Base-by-base conservation (phyloP, 2,113 vertebrate species). In the Neogale vison region DNA sequence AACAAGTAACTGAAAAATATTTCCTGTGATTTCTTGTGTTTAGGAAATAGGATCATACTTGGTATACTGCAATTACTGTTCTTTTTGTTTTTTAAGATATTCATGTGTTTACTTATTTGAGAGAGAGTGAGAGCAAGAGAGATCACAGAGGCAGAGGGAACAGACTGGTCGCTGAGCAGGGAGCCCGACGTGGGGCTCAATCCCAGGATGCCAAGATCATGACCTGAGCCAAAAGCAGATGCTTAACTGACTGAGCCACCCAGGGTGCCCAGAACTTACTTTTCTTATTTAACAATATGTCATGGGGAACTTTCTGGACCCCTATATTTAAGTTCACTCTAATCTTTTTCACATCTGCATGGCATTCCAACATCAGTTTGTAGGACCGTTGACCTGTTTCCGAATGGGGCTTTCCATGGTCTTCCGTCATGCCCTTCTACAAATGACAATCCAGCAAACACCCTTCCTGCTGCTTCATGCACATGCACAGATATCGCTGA, bases 401-500 rank as follows among this genome's bases (percentile, higher is more conserved):
- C 26, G 15, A 24, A 18, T 10, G 67, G 52, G 42, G 14, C 72
- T 65, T 20, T 34, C 34, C 4, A 31, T 47, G 61, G 36, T 4
- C 93, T 82, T 47, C 65, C 23, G 5, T 36, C 45, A 31, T 67
- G 29, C 18, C 15, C 39, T 69, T 76, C 67, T 21, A 65, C 4
- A 47, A 34, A 36, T 3, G 42, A 29, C 42, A 63, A 20, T 3
- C 2, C 42, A 31, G 71, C 1, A 3, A 71, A 36, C 36, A 24
- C 14, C 74, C 15, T 45, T 72, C 20, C 96, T 55, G 1, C 47
- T 57, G 94, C 88, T 83, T 95, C 6, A 0, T n/a, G 61, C 4
- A 1, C 2, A 0, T 0, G 18, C 0, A 59, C 34, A 2, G 13
- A 61, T 20, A 45, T 17, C 6, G 3, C 63, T 13, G 3, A 79